A percentile compares a stretch with the other conserved stretches of the same genome.
Conservation (phyloP, 1,140 invertebrate genomes). For the Penaeus japonicus region DNA sequence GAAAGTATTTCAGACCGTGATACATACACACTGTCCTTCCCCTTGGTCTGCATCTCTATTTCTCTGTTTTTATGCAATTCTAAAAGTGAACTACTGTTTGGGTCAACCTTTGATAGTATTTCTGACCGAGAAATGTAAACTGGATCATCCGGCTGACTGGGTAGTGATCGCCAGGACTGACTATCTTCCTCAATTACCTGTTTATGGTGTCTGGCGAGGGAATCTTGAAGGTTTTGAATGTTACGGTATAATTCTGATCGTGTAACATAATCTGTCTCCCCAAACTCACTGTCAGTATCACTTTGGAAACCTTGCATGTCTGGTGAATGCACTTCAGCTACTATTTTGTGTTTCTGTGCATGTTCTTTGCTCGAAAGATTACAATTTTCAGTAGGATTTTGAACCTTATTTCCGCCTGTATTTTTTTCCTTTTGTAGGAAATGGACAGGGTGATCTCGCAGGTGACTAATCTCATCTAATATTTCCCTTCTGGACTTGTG, state of each 20-base stretch:
- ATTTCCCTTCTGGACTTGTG: constrained; percentile 58
- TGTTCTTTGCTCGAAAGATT: neutral
- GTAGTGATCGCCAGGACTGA: constrained; percentile 52
- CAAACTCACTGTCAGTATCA: constrained; percentile 51
- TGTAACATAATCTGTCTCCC: constrained; percentile 58
- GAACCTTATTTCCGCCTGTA: no score
- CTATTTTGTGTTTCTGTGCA: constrained; percentile 36
- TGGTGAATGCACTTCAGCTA: constrained; percentile 47
- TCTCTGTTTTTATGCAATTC: neutral
- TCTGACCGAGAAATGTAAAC: constrained; percentile 60
- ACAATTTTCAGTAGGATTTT: neutral
- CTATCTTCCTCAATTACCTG: constrained; percentile 37
- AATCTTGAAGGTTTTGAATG: constrained; percentile 55
- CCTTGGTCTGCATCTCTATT: neutral
- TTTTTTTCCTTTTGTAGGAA: neutral
- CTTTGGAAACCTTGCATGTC: neutral
- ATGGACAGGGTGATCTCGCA: constrained; percentile 13
- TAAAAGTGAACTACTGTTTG: constrained; percentile 25
- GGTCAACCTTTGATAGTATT: constrained; percentile 51
- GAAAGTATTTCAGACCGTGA: constrained; percentile 43
- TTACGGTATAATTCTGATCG: constrained; percentile 58
- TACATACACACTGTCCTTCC: constrained; percentile 25
- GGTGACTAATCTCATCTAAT: constrained; percentile 49
- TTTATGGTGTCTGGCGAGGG: constrained; percentile 38
- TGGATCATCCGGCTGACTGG: constrained; percentile 46